Conservation (phyloP, 1,140 invertebrate genomes). For the Drosophila sechellia region DNA sequence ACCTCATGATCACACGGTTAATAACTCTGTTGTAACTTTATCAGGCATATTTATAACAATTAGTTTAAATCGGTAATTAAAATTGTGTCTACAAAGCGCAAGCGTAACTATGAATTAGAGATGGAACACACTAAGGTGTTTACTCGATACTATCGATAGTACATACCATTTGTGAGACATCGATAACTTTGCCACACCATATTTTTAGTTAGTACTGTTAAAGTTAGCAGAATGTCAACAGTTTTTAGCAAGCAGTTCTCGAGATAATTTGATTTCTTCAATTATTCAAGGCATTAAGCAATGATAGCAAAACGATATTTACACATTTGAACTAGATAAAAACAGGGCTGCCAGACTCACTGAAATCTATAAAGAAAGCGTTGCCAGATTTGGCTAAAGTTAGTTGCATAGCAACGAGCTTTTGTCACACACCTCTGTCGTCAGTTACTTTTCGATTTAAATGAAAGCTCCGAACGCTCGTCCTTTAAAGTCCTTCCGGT, state of each 20-base stretch:
- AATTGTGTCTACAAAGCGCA: constrained; percentile 28
- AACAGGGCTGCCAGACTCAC: background rate
- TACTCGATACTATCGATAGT: background rate
- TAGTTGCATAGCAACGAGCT: constrained; percentile 1
- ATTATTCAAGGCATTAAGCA: no score
- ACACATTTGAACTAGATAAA: background rate
- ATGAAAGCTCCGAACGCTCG: constrained; percentile 19
- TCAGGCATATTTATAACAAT: background rate
- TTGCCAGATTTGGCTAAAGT: background rate
- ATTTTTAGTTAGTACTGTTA: no score
- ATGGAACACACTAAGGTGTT: background rate
- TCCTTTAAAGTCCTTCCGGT: constrained; percentile 47
- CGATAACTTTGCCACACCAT: background rate
- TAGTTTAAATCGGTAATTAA: constrained; percentile 10
- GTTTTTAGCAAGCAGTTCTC: no score
- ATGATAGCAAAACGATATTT: no score
- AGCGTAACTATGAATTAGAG: constrained; percentile 30
- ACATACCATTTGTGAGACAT: background rate
- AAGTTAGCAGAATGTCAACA: no score
- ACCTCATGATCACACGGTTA: constrained; percentile 10
- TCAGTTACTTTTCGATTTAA: constrained; percentile 33
- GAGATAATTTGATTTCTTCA: no score
- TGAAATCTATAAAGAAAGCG: background rate
- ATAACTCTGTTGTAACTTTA: background rate
- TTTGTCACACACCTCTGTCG: background rate